phyloP scores from a whole-genome alignment of 2,113 vertebrate species.

The Vombatus ursinus region DNA sequence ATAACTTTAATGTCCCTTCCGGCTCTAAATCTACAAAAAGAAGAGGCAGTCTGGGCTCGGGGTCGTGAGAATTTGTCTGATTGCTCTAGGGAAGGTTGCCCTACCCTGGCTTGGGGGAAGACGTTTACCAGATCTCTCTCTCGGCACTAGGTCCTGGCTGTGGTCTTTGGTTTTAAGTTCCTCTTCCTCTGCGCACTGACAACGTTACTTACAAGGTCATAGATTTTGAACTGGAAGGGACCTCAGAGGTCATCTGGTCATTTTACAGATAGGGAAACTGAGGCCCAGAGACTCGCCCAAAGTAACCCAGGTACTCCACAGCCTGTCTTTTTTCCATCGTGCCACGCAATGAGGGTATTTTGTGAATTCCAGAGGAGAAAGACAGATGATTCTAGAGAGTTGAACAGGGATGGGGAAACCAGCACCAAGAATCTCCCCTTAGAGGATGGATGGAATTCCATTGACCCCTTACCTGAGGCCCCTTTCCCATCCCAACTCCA shows the following conservation, averaged over 20 bases:
- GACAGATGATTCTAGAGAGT: neutral
- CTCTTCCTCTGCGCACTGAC: neutral
- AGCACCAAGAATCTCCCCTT: neutral
- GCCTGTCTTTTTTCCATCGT: neutral
- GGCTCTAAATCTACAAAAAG: neutral
- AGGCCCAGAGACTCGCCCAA: neutral
- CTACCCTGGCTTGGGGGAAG: neutral
- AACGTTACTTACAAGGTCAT: neutral
- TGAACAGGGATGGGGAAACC: neutral
- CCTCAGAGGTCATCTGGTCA: neutral
- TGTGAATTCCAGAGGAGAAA: neutral
- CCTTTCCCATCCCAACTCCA: neutral
- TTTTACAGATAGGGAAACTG: neutral
- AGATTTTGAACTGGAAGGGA: neutral
- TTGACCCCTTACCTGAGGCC: neutral
- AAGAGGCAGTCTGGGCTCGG: neutral
- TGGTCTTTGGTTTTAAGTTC: neutral
- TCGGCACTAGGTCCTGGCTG: neutral
- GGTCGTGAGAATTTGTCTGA: neutral
- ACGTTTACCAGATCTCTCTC: neutral
- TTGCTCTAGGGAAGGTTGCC: neutral
- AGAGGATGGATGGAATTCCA: neutral
- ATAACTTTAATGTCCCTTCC: neutral
- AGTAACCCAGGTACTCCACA: neutral
- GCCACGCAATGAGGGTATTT: neutral